phyloP scores from a whole-genome alignment of 2,113 vertebrate species.

The Calyptommatus sinebrachiatus region DNA sequence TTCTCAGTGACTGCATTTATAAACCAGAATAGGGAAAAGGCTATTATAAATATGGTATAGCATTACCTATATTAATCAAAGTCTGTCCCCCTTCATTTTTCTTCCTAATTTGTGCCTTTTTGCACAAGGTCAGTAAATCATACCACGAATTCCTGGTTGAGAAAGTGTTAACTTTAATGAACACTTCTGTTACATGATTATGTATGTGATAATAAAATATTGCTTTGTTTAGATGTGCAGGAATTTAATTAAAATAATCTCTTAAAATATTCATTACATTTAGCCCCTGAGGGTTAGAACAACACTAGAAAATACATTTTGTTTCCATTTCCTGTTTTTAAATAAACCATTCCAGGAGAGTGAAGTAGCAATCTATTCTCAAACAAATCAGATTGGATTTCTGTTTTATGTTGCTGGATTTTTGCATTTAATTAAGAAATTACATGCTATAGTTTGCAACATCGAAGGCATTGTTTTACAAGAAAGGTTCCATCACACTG shows the following conservation, averaged over 20 bases:
- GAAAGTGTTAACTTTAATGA: slow-evolving; percentile 92
- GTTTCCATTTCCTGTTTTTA: slow-evolving; percentile 82
- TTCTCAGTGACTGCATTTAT: slow-evolving; percentile 85
- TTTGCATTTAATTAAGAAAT: slow-evolving; percentile 80
- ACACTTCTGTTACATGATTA: slow-evolving; percentile 78
- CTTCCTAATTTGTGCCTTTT: slow-evolving; percentile 90
- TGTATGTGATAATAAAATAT: slow-evolving; percentile 83
- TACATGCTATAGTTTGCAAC: slow-evolving; percentile 70
- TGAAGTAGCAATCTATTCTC: slow-evolving; percentile 79
- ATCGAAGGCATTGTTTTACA: slow-evolving; percentile 62
- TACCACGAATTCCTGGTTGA: slow-evolving; percentile 73
- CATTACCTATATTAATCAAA: slow-evolving; percentile 99
- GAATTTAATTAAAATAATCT: slow-evolving; percentile 91
- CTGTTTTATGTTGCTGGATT: slow-evolving; percentile 74
- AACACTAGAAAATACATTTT: slow-evolving; percentile 79
- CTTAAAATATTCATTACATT: slow-evolving; percentile 89
- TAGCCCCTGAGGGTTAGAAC: slow-evolving; percentile 80
- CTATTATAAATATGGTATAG: slow-evolving; percentile 91
- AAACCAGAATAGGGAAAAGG: slow-evolving; percentile 86
- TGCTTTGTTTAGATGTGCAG: slow-evolving; percentile 85
- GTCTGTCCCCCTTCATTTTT: slow-evolving; percentile 87
- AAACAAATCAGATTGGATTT: slow-evolving; percentile 79
- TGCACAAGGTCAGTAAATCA: slow-evolving; percentile 87
- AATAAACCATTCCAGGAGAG: slow-evolving; percentile 77
- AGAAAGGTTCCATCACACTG: slow-evolving; percentile 61